Evolutionary conservation across 2,888 invertebrate species (phyloP).

Genomic region (Sphecodes monilicornis): DNA sequence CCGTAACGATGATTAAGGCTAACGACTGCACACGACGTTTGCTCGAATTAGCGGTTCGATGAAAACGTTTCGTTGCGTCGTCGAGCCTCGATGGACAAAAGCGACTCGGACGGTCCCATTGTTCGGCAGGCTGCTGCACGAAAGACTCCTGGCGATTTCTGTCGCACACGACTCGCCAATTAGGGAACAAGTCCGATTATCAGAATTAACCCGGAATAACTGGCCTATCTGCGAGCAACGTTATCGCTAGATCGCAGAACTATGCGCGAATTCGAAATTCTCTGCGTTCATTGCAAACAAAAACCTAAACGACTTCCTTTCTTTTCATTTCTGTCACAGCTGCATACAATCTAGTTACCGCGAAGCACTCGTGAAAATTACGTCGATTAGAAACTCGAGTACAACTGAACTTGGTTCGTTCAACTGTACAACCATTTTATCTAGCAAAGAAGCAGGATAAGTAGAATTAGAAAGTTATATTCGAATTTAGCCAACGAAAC

Average conservation of each 20-base stretch:
- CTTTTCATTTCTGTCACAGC: not conserved
- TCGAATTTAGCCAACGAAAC: not conserved
- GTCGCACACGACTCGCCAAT: not conserved
- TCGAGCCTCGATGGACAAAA: slow-evolving; percentile 2
- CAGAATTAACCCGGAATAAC: not conserved
- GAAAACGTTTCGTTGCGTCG: slow-evolving; percentile 38
- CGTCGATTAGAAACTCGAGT: not conserved
- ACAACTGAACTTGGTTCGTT: not conserved
- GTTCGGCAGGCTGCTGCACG: not conserved
- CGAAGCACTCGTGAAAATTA: not conserved
- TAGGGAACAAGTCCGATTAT: not conserved
- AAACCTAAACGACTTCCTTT: not conserved
- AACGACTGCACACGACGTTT: slow-evolving; percentile 39
- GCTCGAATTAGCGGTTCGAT: slow-evolving; percentile 40
- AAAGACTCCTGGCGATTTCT: not conserved
- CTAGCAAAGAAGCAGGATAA: not conserved
- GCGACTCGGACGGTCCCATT: not conserved
- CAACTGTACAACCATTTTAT: not conserved
- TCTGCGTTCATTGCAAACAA: not conserved
- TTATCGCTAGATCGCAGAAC: not conserved
- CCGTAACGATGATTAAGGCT: slow-evolving; percentile 47
- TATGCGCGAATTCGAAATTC: no score
- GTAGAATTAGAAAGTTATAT: not conserved
- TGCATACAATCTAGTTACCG: not conserved
- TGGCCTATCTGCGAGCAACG: not conserved